A percentile compares a stretch with the other conserved stretches of the same genome.
Conservation (phyloP, 2,113 vertebrate species). For the Calyptommatus sinebrachiatus region DNA sequence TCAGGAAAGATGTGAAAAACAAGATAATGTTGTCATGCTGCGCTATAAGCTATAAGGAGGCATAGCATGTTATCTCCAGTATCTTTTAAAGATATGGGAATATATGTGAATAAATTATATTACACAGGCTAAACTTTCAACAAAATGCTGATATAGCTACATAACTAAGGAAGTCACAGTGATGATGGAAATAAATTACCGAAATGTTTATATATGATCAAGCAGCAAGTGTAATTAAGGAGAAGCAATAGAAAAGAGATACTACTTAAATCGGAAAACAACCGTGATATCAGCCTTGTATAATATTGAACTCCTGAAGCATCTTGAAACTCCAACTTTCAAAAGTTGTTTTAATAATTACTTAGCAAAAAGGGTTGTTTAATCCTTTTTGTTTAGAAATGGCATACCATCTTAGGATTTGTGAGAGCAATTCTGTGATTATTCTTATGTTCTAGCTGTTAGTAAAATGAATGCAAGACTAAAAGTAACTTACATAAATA, state of each 20-base stretch:
- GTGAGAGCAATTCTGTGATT: neutral
- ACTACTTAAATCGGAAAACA: conserved; percentile 1
- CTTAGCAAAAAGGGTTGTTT: neutral
- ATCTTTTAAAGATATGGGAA: conserved; percentile 51
- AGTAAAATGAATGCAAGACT: neutral
- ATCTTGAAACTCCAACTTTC: neutral
- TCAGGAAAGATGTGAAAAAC: conserved; percentile 38
- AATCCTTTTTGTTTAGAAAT: neutral
- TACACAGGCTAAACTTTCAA: conserved; percentile 51
- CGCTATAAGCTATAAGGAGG: conserved; percentile 52
- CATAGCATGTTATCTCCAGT: conserved; percentile 42
- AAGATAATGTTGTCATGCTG: conserved; percentile 48
- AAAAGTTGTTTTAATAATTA: neutral
- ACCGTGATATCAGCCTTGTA: neutral
- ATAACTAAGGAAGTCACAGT: conserved; percentile 54
- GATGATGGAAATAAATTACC: conserved; percentile 66
- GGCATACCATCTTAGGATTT: neutral
- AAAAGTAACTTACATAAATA: neutral
- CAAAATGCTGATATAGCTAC: conserved; percentile 40
- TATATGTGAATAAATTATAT: conserved; percentile 53
- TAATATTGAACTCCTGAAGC: neutral
- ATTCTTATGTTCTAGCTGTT: neutral
- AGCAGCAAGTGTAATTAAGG: conserved; percentile 63
- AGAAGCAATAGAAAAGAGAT: conserved; percentile 49
- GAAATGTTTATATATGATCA: conserved; percentile 29